Percentiles rank a stretch among this genome's conserved stretches.
These are phyloP conservation scores for Rhizomys pruinosus DNA, from an alignment of 2,113 vertebrate genomes.

Conservation along the genomic window DNA sequence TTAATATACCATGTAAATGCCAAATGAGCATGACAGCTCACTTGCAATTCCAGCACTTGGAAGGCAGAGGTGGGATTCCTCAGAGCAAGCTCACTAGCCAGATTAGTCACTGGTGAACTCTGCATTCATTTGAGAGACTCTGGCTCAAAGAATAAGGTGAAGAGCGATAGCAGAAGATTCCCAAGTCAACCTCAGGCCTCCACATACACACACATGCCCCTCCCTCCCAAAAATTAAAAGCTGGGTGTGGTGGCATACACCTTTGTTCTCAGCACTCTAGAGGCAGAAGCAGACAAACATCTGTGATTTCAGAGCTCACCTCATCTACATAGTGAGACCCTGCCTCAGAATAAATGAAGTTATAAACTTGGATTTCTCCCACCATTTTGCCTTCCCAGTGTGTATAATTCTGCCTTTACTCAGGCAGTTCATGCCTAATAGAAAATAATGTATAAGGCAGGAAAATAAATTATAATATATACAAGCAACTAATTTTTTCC, in stretches of 20 bases:
- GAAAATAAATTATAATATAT: slow-evolving; percentile 9
- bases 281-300: too few relatives aligned
- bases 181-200: background rate
- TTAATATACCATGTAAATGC: background rate
- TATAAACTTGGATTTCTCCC: slow-evolving; percentile 43
- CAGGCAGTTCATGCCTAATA: background rate
- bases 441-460: slow-evolving; percentile 8
- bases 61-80: background rate
- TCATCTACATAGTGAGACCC: background rate
- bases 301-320: background rate
- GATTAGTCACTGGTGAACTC: background rate
- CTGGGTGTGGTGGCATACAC: too few relatives aligned
- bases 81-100: background rate
- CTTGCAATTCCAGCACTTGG: background rate
- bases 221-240: too few relatives aligned
- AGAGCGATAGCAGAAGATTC: background rate
- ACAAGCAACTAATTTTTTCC: background rate
- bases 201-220: too few relatives aligned
- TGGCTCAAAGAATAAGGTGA: background rate
- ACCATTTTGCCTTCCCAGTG: slow-evolving; percentile 55
- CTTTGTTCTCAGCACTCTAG: too few relatives aligned
- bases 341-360: slow-evolving; percentile 50
- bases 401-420: slow-evolving; percentile 49
- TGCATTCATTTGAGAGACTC: background rate
- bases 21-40: background rate